phyloP scores from a whole-genome alignment of 2,888 invertebrate species.

The Imbricaverruca yamaguchii region DNA sequence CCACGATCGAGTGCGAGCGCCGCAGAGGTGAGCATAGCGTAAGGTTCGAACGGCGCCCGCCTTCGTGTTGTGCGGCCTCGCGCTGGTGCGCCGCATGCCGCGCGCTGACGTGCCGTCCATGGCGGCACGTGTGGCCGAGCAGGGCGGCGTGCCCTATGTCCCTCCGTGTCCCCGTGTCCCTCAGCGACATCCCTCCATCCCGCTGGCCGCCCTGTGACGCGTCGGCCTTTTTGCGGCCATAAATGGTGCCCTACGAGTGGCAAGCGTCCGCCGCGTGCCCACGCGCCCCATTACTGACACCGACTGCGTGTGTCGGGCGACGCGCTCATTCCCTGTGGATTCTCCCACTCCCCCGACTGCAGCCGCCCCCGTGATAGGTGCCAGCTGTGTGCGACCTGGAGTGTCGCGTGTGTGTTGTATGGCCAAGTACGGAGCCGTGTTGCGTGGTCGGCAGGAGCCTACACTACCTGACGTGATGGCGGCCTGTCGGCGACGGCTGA shows the following conservation, averaged over 20 bases:
- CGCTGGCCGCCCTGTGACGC: background rate
- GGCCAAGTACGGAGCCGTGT: too few relatives aligned
- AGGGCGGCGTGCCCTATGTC: background rate
- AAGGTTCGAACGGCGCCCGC: background rate
- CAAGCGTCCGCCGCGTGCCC: too few relatives aligned
- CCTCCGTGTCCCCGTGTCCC: too few relatives aligned
- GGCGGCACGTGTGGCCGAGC: background rate
- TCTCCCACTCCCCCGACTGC: too few relatives aligned
- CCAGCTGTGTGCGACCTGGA: too few relatives aligned
- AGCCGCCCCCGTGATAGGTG: too few relatives aligned
- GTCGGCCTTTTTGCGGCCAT: background rate
- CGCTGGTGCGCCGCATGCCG: background rate
- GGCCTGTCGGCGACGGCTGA: background rate
- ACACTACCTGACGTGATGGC: constrained; percentile 13
- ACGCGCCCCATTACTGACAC: too few relatives aligned
- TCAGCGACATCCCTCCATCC: background rate
- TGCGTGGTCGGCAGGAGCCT: background rate
- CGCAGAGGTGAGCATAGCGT: background rate
- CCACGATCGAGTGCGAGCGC: too few relatives aligned
- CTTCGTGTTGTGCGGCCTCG: background rate
- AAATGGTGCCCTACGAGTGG: too few relatives aligned
- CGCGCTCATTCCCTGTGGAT: too few relatives aligned
- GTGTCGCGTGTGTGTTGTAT: too few relatives aligned
- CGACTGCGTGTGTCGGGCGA: too few relatives aligned
- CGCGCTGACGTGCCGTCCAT: background rate